Base-by-base conservation (phyloP, 2,797 vertebrate genomes). In the Aeoliscus strigatus region DNA sequence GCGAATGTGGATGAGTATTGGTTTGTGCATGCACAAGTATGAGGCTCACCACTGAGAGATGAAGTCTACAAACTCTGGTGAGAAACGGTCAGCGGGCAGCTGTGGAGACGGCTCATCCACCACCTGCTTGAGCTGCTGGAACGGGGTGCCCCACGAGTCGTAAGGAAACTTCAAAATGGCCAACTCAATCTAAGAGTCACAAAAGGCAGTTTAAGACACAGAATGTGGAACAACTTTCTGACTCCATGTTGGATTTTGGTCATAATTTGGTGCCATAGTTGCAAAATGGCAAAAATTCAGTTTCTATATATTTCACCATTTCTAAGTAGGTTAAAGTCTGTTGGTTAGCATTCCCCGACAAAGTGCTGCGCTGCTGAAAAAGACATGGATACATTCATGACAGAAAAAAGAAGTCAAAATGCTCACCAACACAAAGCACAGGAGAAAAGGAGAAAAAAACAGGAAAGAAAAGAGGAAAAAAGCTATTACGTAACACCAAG, bases 111-210 rank as follows among this genome's bases (percentile, higher is more conserved):
- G 93, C 60, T 99, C 96, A 36, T 99, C 96, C 39, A 99, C 96
- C 85, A 99, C 96, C 85, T 99, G 96, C 61, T 97, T 98, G 44
- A 99, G 94, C 84, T 99, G 96, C 87, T 98, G 96, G 81, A 99
- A 99, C 4, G 95, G 96, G 1, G 95, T 99, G 0, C 96, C 93
- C 96, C 96, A 97, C 0, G 96, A 96, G 33, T 97, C 95, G 0
- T 99, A 98, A 12, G 96, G 95, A 73, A 99, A 98, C 66, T 92
- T 91, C 63, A 99, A 86, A 77, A 97, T 96, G 64, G 95, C 96
- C 87, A 99, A 75, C 73, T 99, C 96, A 6, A 96, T 95, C 96
- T 99, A 56, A 1, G 9, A 30, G 16, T 12, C 4, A 44, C 14
- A 14, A 5, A 26, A 9, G 24, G n/a, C n/a, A n/a, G n/a, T n/a